Conservation (phyloP, 1,140 invertebrate species). For the Gonatopus flavifemur region DNA sequence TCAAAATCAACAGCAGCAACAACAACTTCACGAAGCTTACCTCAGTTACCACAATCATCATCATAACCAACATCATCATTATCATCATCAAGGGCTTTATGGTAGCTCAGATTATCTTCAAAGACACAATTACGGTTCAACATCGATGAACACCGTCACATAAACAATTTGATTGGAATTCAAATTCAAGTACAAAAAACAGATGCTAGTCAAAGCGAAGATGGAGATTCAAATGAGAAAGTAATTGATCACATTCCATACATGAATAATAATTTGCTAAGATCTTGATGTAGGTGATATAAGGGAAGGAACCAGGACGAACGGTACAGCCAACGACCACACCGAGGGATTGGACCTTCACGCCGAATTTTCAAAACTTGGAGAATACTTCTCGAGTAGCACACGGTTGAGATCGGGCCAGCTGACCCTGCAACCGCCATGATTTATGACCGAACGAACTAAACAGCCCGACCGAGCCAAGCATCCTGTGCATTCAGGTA, state of each 20-base stretch:
- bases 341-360: conserved; percentile 31
- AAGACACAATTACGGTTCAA: conserved; percentile 1
- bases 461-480: conserved; percentile 37
- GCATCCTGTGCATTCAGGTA: conserved; percentile 41
- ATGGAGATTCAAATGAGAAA: no score
- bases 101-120: conserved; percentile 11
- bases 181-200: no score
- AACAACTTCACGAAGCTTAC: conserved; percentile 28
- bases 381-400: conserved; percentile 18
- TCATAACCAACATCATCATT: conserved; percentile 7
- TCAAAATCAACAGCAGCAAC: conserved; percentile 19
- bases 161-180: no score
- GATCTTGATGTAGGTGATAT: no score
- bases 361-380: conserved; percentile 30
- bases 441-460: conserved; percentile 42
- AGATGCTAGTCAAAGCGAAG: no score
- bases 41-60: conserved; percentile 28
- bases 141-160: no score
- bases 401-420: conserved; percentile 32
- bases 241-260: no score
- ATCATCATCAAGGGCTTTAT: conserved; percentile 16
- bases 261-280: no score
- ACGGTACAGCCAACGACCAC: no score
- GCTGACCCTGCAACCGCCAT: conserved; percentile 42
- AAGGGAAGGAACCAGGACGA: no score